phyloP scores from a whole-genome alignment of 2,113 vertebrate species.

The Anoplopoma fimbria region DNA sequence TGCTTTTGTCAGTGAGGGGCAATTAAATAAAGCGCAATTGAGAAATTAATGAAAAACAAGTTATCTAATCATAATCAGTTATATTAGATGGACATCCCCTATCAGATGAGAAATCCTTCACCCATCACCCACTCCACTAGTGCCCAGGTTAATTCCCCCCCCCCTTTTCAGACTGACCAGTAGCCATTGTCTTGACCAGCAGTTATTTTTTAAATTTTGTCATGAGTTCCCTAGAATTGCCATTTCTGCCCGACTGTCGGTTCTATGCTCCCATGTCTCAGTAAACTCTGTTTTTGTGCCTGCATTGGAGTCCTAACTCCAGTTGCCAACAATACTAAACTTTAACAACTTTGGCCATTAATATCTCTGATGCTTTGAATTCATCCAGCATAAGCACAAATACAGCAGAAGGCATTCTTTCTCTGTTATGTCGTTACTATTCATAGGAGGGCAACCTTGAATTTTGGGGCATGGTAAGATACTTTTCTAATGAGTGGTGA shows the following conservation, averaged over 20 bases:
- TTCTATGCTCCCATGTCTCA: not conserved
- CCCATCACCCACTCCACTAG: not conserved
- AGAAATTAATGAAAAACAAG: not conserved
- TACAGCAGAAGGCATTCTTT: not conserved
- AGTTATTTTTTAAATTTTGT: slow-evolving; percentile 5
- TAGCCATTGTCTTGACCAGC: not conserved
- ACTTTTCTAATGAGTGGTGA: not conserved
- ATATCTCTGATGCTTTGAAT: slow-evolving; percentile 23
- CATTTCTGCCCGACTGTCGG: not conserved
- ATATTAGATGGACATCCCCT: not conserved
- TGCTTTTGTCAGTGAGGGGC: slow-evolving; percentile 15
- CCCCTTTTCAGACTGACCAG: not conserved
- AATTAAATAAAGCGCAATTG: not conserved
- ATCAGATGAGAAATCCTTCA: not conserved
- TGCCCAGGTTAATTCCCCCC: not conserved
- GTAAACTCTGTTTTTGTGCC: not conserved
- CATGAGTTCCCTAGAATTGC: slow-evolving; percentile 3
- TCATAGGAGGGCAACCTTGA: slow-evolving; percentile 21
- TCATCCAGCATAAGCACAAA: slow-evolving; percentile 19
- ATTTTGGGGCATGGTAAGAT: slow-evolving; percentile 1
- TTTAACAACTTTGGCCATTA: slow-evolving; percentile 13
- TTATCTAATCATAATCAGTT: not conserved
- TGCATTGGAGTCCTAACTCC: slow-evolving; percentile 6
- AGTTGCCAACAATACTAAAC: slow-evolving; percentile 12
- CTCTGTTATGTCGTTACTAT: slow-evolving; percentile 8